Base-by-base conservation (phyloP, 2,797 vertebrate genomes). In the Masticophis lateralis region DNA sequence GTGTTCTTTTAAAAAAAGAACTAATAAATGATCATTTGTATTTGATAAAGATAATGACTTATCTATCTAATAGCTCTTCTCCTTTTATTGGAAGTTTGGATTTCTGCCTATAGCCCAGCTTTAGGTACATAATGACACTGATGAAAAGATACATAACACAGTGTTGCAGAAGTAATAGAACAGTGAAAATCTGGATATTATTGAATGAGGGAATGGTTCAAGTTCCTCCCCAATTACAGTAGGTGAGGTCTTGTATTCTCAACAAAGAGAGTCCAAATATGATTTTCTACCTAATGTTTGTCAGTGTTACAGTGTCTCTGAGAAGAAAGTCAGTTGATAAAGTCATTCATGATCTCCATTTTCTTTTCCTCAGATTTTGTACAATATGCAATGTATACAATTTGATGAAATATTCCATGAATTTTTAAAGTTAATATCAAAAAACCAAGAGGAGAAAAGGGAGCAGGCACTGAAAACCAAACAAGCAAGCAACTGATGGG, bases 21-120 rank as follows among this genome's bases (percentile, higher is more conserved):
- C 27, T 18, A 89, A n/a, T 93, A 89, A 94, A n/a, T 96, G 95
- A 92, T 88, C 32, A 93, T 96, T 94, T 89, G 32, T 13, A 55
- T 55, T 61, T 91, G 59, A 92, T 87, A 94, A 57, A 18, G 56
- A 55, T 47, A 32, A 32, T 69, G 66, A 32, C n/a, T 6, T 69
- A 16, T 69, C 28, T n/a, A 16, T 32, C 32, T n/a, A 32, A 69
- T 69, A 69, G 13, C 20, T 59, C 18, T 69, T 69, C n/a, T 69
- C 13, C 63, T 69, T 66, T 2, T 66, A 5, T 13, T 14, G 63
- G 63, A 66, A 66, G 11, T 14, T 66, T 66, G 12, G 28, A 66
- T 63, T n/a, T 66, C 28, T 66, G 12, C 63, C 63, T 66, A 32
- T n/a, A n/a, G 28, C 28, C 28, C 28, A 66, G 12, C 14, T 12